phyloP scores from a whole-genome alignment of 1,140 invertebrate species.

The Halictus rubicundus region DNA sequence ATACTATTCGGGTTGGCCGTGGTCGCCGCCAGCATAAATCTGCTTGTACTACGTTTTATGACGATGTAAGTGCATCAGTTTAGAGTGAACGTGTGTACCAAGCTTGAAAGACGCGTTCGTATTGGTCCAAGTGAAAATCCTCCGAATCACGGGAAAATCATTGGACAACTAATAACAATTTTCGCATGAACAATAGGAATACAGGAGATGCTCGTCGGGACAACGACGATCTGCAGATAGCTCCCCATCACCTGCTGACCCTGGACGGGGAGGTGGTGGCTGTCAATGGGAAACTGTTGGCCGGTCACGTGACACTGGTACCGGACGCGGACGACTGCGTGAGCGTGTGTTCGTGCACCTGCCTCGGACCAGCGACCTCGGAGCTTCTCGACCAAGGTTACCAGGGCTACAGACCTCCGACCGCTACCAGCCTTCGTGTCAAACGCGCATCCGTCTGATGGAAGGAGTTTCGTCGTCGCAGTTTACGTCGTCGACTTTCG shows the following conservation, averaged over 20 bases:
- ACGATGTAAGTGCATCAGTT: slow-evolving; percentile 86
- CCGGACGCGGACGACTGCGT: slow-evolving; percentile 82
- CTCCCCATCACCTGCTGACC: slow-evolving; percentile 87
- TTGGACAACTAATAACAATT: too few relatives aligned
- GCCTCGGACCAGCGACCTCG: slow-evolving; percentile 78
- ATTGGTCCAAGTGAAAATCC: too few relatives aligned
- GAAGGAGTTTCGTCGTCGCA: slow-evolving; percentile 79
- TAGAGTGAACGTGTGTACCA: too few relatives aligned
- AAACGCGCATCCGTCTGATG: slow-evolving; percentile 80
- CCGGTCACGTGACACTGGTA: slow-evolving; percentile 81
- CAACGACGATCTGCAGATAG: slow-evolving; percentile 89
- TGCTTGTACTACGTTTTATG: slow-evolving; percentile 98
- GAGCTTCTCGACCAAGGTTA: slow-evolving; percentile 76
- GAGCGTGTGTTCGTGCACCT: slow-evolving; percentile 88
- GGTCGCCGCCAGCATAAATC: slow-evolving; percentile 98
- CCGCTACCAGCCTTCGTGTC: slow-evolving; percentile 72
- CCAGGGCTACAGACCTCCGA: slow-evolving; percentile 76
- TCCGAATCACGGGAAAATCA: too few relatives aligned
- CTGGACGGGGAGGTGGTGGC: slow-evolving; percentile 91
- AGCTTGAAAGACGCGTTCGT: too few relatives aligned
- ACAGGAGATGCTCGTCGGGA: slow-evolving; percentile 93
- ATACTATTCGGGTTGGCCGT: slow-evolving; percentile 98
- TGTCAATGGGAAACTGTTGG: slow-evolving; percentile 84
- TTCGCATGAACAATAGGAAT: slow-evolving; percentile 82
- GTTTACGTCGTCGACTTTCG: slow-evolving; percentile 75